phyloP scores from a whole-genome alignment of 2,113 vertebrate genomes.

The Rhabdornis inornatus region DNA sequence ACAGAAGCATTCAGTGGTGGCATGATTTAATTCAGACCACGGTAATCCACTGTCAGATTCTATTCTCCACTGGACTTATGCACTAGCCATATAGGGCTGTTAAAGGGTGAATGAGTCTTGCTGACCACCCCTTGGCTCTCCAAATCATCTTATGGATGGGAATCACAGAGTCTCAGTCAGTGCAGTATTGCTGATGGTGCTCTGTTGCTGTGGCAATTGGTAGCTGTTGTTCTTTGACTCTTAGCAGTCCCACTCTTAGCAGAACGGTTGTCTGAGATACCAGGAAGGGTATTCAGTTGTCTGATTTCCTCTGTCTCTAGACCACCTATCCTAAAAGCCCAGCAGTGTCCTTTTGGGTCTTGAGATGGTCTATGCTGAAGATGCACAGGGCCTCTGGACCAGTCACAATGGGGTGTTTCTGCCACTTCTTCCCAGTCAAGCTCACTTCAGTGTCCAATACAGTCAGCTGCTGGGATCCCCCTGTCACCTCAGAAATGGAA shows the following conservation, averaged over 20 bases:
- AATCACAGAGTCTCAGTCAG: neutral
- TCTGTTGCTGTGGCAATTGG: neutral
- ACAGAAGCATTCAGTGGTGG: neutral
- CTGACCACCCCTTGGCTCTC: neutral
- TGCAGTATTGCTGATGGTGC: rapidly evolving
- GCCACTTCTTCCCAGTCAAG: neutral
- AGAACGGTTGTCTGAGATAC: neutral
- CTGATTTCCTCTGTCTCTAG: neutral
- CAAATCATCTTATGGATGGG: neutral
- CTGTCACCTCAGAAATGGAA: neutral
- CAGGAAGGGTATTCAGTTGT: neutral
- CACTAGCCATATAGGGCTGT: neutral
- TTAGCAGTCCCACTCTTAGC: neutral
- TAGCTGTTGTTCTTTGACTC: neutral
- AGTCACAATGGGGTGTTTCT: neutral
- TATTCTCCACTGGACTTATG: neutral
- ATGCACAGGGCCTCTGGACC: neutral
- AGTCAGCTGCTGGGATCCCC: neutral
- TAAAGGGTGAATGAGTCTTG: neutral
- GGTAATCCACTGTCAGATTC: neutral
- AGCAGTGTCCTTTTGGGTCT: neutral
- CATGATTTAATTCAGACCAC: neutral
- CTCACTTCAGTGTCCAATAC: neutral
- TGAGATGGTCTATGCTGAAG: neutral
- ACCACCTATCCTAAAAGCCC: neutral